Base-by-base conservation (phyloP, 1,140 invertebrate genomes). In the Lucilia sericata region DNA sequence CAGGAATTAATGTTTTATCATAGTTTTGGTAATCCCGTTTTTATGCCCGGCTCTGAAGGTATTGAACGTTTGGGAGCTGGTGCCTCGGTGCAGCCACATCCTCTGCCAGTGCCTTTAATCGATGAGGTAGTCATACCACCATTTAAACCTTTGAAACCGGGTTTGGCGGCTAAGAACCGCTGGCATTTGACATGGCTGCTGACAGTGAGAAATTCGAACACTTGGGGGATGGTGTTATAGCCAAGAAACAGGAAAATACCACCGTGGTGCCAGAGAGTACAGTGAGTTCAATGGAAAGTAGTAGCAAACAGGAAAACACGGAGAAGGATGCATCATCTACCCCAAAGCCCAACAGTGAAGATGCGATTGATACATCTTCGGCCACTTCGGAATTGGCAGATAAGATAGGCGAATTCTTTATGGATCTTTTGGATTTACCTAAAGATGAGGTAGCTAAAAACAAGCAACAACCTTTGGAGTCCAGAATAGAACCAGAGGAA, bases 401-500 rank as follows among this genome's bases (percentile, higher is more conserved):
- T 19, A 90, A 88, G 10, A 90, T 90, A 17, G 89, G 89, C 0
- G 89, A 90, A 82, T 89, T 90, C 75, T 90, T 90, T 14, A 89
- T 90, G 88, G 89, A 90, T 49, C 84, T 90, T 19, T 51, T 90
- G 3, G 89, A 89, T 19, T 83, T 90, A 34, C 88, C 88, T 1
- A 84, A 83, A 78, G 10, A 84, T 65, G 60, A 83, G 49, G 49
- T 30, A 1, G 70, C 42, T 5, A 49, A 74, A 0, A 87, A 85
- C 3, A 70, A 83, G 3, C 74, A 84, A 60, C 85, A 90, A 17
- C 60, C 74, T 0, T 8, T 90, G 0, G 88, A 90, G 19, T 70
- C 65, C 10, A 70, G 65, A 9, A 70, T 70, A 25, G 88, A 87
- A 13, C 84, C 88, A 0, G 87, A 90, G 12, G 86, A 85, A 85